These are phyloP conservation scores for Pristis pectinata DNA, from an alignment of 2,797 vertebrate genomes.

Conservation along the genomic window DNA sequence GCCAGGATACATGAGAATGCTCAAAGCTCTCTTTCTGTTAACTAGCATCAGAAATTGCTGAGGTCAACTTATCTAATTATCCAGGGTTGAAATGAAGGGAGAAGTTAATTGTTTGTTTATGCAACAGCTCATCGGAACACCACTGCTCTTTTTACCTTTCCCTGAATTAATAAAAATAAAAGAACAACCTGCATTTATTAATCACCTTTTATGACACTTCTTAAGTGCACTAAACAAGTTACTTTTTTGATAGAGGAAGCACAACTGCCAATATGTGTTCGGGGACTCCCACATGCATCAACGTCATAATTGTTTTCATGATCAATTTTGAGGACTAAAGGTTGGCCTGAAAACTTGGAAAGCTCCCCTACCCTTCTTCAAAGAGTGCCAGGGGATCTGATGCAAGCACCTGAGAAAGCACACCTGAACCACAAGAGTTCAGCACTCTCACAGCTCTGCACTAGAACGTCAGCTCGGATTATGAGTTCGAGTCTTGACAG, in stretches of 20 bases:
- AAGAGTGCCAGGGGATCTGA: no score
- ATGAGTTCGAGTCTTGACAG: neutral
- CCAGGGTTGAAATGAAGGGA: neutral
- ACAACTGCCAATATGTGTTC: neutral
- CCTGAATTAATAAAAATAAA: neutral
- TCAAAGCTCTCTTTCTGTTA: neutral
- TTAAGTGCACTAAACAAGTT: neutral
- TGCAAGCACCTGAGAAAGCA: no score
- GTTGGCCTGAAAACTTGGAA: neutral
- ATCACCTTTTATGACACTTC: neutral
- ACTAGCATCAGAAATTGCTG: neutral
- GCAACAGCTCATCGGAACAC: neutral
- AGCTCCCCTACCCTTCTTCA: neutral
- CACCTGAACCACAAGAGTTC: neutral
- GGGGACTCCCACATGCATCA: neutral
- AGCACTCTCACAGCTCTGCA: neutral
- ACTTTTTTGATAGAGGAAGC: no score
- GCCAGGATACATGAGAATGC: neutral
- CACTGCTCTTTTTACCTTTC: neutral
- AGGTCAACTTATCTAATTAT: constrained; percentile 27
- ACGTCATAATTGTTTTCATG: neutral
- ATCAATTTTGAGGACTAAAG: neutral
- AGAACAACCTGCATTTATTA: neutral
- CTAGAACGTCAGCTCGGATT: neutral
- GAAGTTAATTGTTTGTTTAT: neutral